phyloP scores from a whole-genome alignment of 2,888 invertebrate species.

The Pseudolycoriella hygida region DNA sequence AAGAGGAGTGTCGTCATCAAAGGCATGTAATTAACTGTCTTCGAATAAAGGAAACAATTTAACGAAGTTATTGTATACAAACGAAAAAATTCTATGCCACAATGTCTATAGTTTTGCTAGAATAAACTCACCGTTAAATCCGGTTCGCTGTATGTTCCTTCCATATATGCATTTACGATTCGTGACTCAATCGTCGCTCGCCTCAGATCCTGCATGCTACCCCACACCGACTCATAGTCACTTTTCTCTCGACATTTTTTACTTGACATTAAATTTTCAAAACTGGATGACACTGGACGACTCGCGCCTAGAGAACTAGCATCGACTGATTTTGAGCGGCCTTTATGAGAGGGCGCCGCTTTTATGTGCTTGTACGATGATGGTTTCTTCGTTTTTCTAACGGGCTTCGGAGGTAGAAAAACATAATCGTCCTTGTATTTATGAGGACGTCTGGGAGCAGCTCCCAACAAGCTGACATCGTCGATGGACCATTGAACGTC shows the following conservation, averaged over 20 bases:
- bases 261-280: constrained; percentile 23
- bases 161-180: constrained; percentile 19
- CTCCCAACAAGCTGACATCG: constrained; percentile 37
- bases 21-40: no score
- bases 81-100: no score
- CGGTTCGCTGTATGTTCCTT: constrained; percentile 46
- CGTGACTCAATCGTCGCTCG: constrained; percentile 17
- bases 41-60: no score
- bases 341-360: constrained; percentile 26
- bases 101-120: no score
- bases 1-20: no score
- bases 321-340: constrained; percentile 31
- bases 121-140: constrained; percentile 27
- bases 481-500: constrained; percentile 34
- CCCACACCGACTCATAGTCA: constrained; percentile 31
- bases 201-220: constrained; percentile 47
- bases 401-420: constrained; percentile 15
- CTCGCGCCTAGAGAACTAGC: constrained; percentile 42
- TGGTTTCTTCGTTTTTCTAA: constrained; percentile 10
- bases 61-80: no score
- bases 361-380: constrained; percentile 15
- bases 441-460: constrained; percentile 10
- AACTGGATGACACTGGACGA: constrained; percentile 18
- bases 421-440: constrained; percentile 26
- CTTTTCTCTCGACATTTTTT: constrained; percentile 11